phyloP scores from a whole-genome alignment of 2,113 vertebrate species.

The Grammomys dolichurus region DNA sequence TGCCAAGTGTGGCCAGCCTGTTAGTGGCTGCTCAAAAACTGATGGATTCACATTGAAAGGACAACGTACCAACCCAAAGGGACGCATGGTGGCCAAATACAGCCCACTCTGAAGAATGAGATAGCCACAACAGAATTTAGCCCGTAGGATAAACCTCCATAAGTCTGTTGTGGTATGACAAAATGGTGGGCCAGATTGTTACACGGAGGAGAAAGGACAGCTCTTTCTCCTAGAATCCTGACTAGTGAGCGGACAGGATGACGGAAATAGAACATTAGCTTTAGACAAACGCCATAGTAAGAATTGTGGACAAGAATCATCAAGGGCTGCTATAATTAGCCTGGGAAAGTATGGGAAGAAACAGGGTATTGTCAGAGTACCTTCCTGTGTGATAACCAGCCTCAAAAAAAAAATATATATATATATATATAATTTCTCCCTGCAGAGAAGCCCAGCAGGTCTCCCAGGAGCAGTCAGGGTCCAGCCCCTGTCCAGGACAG shows the following conservation, averaged over 20 bases:
- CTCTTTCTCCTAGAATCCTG: neutral
- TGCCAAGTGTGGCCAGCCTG: neutral
- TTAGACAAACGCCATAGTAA: neutral
- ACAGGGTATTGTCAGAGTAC: neutral
- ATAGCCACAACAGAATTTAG: neutral
- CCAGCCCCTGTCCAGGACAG: neutral
- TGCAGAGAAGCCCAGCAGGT: neutral
- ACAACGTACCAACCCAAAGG: neutral
- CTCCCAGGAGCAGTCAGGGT: neutral
- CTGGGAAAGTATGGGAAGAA: neutral
- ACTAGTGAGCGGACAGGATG: neutral
- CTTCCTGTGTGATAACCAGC: neutral
- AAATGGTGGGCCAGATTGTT: neutral
- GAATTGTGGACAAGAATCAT: neutral
- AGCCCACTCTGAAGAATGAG: neutral
- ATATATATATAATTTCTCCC: neutral
- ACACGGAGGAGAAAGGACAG: neutral
- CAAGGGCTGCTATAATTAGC: conserved; percentile 32
- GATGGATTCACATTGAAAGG: neutral
- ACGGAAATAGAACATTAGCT: neutral
- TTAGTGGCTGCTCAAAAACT: neutral
- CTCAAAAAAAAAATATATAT: neutral
- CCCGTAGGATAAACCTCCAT: neutral
- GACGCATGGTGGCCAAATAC: neutral
- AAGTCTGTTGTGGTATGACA: neutral